These are phyloP conservation scores for Agrotis ipsilon DNA, from an alignment of 2,888 invertebrate species.

Conservation along the genomic window DNA sequence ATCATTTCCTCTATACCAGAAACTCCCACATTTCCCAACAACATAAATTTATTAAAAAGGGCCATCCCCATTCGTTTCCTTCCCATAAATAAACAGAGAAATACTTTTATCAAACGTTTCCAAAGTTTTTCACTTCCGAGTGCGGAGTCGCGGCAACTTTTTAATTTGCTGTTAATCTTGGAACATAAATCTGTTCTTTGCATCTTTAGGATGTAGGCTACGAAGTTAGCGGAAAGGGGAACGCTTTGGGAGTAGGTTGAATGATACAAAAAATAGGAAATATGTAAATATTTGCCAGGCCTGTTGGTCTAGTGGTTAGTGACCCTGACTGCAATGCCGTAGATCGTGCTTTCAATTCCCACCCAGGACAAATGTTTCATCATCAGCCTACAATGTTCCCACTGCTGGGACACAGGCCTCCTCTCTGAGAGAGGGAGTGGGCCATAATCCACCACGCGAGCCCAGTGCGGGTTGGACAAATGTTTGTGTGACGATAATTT, in stretches of 20 bases:
- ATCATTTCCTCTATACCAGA: background rate
- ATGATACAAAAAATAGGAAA: no score
- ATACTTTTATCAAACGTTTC: constrained; percentile 64
- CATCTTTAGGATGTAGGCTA: constrained; percentile 63
- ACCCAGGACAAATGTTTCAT: no score
- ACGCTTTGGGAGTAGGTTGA: background rate
- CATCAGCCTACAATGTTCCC: no score
- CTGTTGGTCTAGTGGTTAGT: no score
- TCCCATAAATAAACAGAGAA: constrained; percentile 62
- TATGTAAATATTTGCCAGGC: no score
- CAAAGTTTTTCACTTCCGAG: constrained; percentile 69
- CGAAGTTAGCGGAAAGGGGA: constrained; percentile 23
- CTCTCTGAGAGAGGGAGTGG: no score
- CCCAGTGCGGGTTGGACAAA: no score
- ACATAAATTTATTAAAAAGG: constrained; percentile 39
- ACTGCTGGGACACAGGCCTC: no score
- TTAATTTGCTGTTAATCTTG: constrained; percentile 76
- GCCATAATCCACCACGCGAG: no score
- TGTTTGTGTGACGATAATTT: no score
- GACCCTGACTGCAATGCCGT: no score
- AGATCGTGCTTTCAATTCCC: no score
- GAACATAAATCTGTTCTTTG: constrained; percentile 75
- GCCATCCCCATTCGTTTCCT: constrained; percentile 43
- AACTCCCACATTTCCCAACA: constrained; percentile 1
- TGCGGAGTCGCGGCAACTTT: constrained; percentile 67